Evolutionary conservation across 2,113 vertebrate genomes (phyloP), one percentile per base, ranked within the genome.

Genomic region (Felis catus): DNA sequence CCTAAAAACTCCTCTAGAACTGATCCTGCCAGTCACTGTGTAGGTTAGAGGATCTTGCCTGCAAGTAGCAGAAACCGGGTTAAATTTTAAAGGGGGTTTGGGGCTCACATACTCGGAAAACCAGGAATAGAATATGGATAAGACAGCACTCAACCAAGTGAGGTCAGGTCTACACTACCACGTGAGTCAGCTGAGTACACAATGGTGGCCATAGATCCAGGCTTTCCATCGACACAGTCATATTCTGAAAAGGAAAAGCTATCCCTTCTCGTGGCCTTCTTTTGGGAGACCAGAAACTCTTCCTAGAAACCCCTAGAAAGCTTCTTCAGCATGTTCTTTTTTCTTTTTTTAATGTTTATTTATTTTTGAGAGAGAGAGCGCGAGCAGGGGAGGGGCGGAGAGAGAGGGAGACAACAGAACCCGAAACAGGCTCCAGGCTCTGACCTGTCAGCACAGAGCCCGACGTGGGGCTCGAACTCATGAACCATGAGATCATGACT

Each of bases 101-200:
- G 6, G 45, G 9, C 45, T 83, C 53, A 65, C 1, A 7, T 21
- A 53, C n/a, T 1, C 29, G 41, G 53, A 78, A 78, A 74, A 41
- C 33, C 27, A 25, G n/a, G 18, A 19, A 39, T 48, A 66, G 45
- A 79, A 29, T 19, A 70, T 39, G 15, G 87, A 19, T 23, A 85
- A 19, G 36, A 36, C 29, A 53, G 7, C 1, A 2, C 7, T 7
- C 33, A 18, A 36, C 10, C 0, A 39, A 29, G 4, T 5, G 15
- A 23, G 7, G 29, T 27, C 58, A 14, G 4, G 21, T 31, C 31
- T 31, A 13, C 10, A 48, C 4, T 6, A 8, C 7, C 7, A 11
- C 1, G 3, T 3, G 36, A n/a, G 18, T 55, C 53, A 23, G 23
- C 29, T 3, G 41, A 9, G 31, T 15, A 4, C 31, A 65, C 39